These are phyloP conservation scores for Andricus curvator DNA, from an alignment of 2,888 invertebrate genomes.

Conservation along the genomic window DNA sequence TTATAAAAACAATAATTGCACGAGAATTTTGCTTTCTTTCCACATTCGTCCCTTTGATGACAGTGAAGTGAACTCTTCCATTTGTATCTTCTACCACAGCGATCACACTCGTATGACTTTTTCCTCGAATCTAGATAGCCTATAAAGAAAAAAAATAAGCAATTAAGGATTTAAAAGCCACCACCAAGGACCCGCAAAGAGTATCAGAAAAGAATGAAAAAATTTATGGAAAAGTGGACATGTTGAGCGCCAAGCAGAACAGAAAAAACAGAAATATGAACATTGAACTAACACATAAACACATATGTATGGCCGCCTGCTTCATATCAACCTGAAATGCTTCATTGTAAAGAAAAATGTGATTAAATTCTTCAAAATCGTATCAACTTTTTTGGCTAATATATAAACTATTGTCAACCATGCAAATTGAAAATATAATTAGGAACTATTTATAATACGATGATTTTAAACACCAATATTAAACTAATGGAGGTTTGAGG, in stretches of 20 bases:
- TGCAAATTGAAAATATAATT: not conserved
- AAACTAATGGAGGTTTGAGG: not conserved
- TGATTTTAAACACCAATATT: not conserved
- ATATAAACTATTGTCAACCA: too few species aligned
- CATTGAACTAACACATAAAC: slow-evolving; percentile 15
- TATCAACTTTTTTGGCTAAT: too few species aligned
- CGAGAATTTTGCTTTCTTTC: slow-evolving; percentile 67
- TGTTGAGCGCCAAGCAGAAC: slow-evolving; percentile 4
- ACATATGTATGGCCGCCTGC: not conserved
- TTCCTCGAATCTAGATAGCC: slow-evolving; percentile 45
- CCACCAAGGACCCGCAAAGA: slow-evolving; percentile 44
- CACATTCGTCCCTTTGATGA: slow-evolving; percentile 85
- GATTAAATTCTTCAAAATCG: too few species aligned
- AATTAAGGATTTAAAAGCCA: slow-evolving; percentile 46
- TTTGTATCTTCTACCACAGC: slow-evolving; percentile 64
- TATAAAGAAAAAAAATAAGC: slow-evolving; percentile 53
- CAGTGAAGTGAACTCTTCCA: slow-evolving; percentile 78
- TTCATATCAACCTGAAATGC: too few species aligned
- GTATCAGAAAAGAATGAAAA: not conserved
- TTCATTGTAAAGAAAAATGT: too few species aligned
- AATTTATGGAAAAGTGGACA: not conserved
- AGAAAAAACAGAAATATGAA: not conserved
- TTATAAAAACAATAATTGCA: slow-evolving; percentile 69
- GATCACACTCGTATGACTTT: slow-evolving; percentile 74
- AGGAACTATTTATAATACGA: not conserved